Evolutionary conservation across 2,888 invertebrate genomes (phyloP).

Genomic region (Thecocarcelia acutangulata): DNA sequence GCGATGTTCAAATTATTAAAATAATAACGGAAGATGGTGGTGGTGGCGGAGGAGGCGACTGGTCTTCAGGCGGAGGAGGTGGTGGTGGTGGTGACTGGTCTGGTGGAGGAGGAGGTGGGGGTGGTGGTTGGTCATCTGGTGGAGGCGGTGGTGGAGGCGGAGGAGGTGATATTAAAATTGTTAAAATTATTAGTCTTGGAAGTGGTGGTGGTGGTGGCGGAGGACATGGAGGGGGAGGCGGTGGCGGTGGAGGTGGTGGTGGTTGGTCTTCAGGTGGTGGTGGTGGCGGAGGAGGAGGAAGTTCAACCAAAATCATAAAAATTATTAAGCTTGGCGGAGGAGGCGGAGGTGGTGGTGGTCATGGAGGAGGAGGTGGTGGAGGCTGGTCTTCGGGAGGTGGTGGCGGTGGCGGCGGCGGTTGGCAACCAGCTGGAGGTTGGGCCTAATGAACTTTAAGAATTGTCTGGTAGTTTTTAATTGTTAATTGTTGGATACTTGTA

Average conservation of each 20-base stretch:
- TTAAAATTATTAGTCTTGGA: constrained; percentile 72
- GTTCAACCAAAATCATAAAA: constrained; percentile 71
- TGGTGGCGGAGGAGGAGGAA: constrained; percentile 64
- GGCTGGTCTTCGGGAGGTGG: constrained; percentile 71
- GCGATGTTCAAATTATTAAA: constrained; percentile 71
- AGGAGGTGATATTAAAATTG: constrained; percentile 69
- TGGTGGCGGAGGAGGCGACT: constrained; percentile 69
- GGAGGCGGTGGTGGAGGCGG: constrained; percentile 68
- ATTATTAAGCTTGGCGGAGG: constrained; percentile 72
- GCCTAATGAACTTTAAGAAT: constrained; percentile 70
- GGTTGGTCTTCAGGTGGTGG: constrained; percentile 66
- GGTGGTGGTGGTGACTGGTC: constrained; percentile 68
- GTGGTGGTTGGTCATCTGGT: constrained; percentile 68
- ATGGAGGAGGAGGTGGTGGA: constrained; percentile 69
- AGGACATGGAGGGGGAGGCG: constrained; percentile 70
- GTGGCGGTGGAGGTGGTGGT: constrained; percentile 72
- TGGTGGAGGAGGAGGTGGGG: constrained; percentile 70
- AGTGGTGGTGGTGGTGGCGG: constrained; percentile 72
- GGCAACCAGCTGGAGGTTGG: constrained; percentile 74
- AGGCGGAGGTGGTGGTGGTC: constrained; percentile 71
- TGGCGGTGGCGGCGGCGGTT: constrained; percentile 71
- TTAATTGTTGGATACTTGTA: constrained; percentile 35
- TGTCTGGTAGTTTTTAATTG: constrained; percentile 6
- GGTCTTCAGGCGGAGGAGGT: constrained; percentile 68
- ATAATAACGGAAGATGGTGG: constrained; percentile 70